Percentiles rank a stretch among this genome's conserved stretches.
phyloP scores from a whole-genome alignment of 2,888 invertebrate genomes.

The Cylindroiulus punctatus region DNA sequence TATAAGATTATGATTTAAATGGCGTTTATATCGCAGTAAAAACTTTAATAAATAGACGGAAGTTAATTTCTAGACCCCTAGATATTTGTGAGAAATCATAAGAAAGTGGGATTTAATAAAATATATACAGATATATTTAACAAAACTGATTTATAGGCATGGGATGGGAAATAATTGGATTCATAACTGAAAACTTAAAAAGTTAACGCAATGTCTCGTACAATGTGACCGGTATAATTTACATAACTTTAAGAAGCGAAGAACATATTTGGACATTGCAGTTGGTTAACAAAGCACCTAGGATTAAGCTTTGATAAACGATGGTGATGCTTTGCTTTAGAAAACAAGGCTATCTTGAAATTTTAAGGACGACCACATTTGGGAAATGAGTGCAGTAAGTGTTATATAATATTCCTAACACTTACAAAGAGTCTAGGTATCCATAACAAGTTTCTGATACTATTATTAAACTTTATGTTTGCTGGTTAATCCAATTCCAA shows the following conservation, averaged over 20 bases:
- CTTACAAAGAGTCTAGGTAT: background rate
- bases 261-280: background rate
- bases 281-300: background rate
- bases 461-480: background rate
- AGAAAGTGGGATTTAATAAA: background rate
- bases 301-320: background rate
- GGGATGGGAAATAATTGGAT: slow-evolving; percentile 4
- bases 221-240: background rate
- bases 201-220: background rate
- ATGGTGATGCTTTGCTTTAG: background rate
- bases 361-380: background rate
- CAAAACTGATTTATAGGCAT: background rate
- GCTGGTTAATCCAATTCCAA: background rate
- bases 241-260: background rate
- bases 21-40: background rate
- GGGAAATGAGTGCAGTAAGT: background rate
- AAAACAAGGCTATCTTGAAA: background rate
- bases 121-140: background rate
- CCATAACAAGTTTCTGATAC: background rate
- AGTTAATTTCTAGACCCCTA: background rate
- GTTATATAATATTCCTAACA: background rate
- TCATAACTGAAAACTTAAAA: slow-evolving; percentile 31
- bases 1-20: background rate
- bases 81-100: background rate
- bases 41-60: background rate